phyloP scores from a whole-genome alignment of 1,140 invertebrate species.

The Platyscapa corneri region DNA sequence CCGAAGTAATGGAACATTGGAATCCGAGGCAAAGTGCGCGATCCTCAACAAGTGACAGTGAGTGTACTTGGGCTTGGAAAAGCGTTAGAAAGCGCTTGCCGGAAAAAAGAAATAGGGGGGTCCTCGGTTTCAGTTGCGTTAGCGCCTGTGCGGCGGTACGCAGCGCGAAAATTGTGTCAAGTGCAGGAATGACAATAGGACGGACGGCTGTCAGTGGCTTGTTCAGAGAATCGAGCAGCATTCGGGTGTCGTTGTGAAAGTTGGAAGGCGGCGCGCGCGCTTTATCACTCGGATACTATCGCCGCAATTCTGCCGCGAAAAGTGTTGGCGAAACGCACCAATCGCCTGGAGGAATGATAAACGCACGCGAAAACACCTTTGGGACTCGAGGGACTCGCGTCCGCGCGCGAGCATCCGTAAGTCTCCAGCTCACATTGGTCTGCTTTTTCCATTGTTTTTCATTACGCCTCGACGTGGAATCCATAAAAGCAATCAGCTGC shows the following conservation, averaged over 20 bases:
- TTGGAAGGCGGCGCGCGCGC: background rate
- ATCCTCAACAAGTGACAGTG: background rate
- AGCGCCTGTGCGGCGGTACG: too few species aligned
- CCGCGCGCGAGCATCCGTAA: too few species aligned
- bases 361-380: background rate
- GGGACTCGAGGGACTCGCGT: too few species aligned
- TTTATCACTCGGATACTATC: too few species aligned
- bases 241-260: background rate
- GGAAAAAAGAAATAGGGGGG: background rate
- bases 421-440: too few species aligned
- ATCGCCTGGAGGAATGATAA: background rate
- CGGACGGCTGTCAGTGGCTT: background rate
- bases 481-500: too few species aligned
- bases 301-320: too few species aligned
- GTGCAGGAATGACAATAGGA: background rate
- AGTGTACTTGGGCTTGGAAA: background rate
- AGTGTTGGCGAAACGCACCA: background rate
- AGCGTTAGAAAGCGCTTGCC: background rate
- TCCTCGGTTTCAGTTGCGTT: background rate
- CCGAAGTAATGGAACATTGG: background rate
- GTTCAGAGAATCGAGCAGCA: background rate
- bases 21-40: slow-evolving; percentile 7
- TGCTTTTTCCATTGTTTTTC: too few species aligned
- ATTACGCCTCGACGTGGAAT: too few species aligned
- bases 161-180: slow-evolving; percentile 1